phyloP scores from a whole-genome alignment of 2,888 invertebrate genomes.

The Cerceris ruficornis region DNA sequence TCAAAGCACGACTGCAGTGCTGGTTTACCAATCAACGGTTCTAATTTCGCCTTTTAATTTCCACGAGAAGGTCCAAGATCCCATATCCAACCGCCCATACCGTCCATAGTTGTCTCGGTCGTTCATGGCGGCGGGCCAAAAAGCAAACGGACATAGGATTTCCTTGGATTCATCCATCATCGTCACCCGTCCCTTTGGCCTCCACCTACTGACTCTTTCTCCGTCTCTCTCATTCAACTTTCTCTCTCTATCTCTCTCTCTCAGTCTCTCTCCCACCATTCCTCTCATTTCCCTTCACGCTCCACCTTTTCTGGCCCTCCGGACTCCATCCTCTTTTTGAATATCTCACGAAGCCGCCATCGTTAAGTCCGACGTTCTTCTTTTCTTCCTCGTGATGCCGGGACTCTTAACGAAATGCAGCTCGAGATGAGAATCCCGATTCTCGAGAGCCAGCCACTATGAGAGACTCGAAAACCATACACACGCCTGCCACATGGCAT shows the following conservation, averaged over 20 bases:
- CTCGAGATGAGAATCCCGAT: conserved; percentile 51
- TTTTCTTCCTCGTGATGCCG: conserved; percentile 17
- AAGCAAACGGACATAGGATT: conserved; percentile 78
- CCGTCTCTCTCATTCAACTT: conserved; percentile 33
- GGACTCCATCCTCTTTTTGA: conserved; percentile 70
- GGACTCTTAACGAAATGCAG: conserved; percentile 60
- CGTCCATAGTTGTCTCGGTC: conserved; percentile 57
- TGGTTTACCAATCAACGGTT: conserved; percentile 4
- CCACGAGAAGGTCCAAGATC: conserved; percentile 9
- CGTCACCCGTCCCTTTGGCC: conserved; percentile 77
- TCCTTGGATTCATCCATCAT: conserved; percentile 81
- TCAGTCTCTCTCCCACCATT: conserved; percentile 56
- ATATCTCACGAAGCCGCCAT: conserved; percentile 76
- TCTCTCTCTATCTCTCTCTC: conserved; percentile 38
- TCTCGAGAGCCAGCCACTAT: conserved; percentile 27
- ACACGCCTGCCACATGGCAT: conserved; percentile 46
- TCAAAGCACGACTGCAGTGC: no score
- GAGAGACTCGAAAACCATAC: conserved; percentile 27
- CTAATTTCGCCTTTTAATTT: conserved; percentile 34
- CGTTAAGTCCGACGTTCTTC: conserved; percentile 68
- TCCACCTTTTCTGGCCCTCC: conserved; percentile 68
- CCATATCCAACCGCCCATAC: conserved; percentile 48
- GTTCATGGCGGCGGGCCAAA: conserved; percentile 77
- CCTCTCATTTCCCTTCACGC: conserved; percentile 72
- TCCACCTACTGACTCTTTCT: conserved; percentile 65